A percentile compares a stretch with the other conserved stretches of the same genome.
Evolutionary conservation across 2,888 invertebrate species (phyloP).

Genomic region (Nebria brevicollis): DNA sequence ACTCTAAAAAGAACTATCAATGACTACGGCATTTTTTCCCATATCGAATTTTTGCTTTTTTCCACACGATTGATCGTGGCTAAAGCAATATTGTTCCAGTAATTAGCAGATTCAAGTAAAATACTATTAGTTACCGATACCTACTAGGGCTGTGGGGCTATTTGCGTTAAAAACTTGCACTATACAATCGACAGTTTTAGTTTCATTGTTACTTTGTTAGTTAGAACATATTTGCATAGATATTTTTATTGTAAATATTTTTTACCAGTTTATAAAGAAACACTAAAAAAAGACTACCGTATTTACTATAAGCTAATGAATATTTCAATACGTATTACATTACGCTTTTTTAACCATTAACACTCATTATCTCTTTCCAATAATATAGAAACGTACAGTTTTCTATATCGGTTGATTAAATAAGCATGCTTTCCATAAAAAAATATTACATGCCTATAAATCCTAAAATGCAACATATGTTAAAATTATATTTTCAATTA

Average conservation of each 20-base stretch:
- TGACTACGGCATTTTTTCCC: constrained; percentile 15
- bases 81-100: constrained; percentile 8
- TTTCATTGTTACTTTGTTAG: neutral
- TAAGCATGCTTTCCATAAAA: too few relatives aligned
- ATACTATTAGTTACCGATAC: constrained; percentile 9
- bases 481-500: too few relatives aligned
- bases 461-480: too few relatives aligned
- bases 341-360: too few relatives aligned
- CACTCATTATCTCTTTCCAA: too few relatives aligned
- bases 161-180: neutral
- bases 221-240: neutral
- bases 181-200: neutral
- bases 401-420: too few relatives aligned
- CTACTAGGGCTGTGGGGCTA: neutral
- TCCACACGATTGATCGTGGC: neutral
- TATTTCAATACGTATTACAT: too few relatives aligned
- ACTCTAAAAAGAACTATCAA: constrained; percentile 35
- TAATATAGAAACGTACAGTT: too few relatives aligned
- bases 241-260: neutral
- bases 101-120: constrained; percentile 16
- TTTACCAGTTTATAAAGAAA: too few relatives aligned
- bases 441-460: too few relatives aligned
- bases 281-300: too few relatives aligned
- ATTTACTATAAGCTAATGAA: neutral
- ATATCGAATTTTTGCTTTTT: neutral